These are phyloP conservation scores for Lepeophtheirus salmonis DNA, from an alignment of 1,140 invertebrate species.

Conservation along the genomic window DNA sequence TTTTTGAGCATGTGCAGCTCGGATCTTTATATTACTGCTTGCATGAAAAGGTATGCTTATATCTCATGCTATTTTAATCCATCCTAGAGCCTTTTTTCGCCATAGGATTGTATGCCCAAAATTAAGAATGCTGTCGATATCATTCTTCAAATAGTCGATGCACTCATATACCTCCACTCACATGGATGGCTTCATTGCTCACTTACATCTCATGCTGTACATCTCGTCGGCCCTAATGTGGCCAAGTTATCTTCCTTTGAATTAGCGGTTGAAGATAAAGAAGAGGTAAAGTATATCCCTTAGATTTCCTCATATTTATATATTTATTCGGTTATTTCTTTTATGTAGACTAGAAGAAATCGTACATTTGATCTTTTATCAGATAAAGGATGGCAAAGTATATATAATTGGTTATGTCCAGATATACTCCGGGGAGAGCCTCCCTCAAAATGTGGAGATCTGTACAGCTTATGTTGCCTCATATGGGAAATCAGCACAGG, in stretches of 20 bases:
- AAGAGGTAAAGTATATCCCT: constrained; percentile 22
- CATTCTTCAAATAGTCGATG: constrained; percentile 27
- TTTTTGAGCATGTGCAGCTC: constrained; percentile 28
- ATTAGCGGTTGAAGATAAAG: constrained; percentile 26
- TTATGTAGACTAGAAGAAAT: constrained; percentile 20
- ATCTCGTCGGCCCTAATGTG: constrained; percentile 25
- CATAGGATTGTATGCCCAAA: constrained; percentile 18
- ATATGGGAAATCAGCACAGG: constrained; percentile 30
- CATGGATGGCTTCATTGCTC: constrained; percentile 29
- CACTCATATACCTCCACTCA: constrained; percentile 30
- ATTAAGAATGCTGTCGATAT: constrained; percentile 23
- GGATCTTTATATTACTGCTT: constrained; percentile 26
- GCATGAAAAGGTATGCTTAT: constrained; percentile 25
- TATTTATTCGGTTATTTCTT: not conserved
- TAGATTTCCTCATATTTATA: constrained; percentile 3
- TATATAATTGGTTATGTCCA: constrained; percentile 29
- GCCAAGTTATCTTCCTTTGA: constrained; percentile 31
- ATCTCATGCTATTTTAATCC: not conserved
- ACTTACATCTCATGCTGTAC: constrained; percentile 31
- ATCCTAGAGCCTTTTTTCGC: not conserved
- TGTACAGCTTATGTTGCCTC: constrained; percentile 30
- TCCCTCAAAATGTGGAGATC: constrained; percentile 26
- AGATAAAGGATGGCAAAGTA: constrained; percentile 20
- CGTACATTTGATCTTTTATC: constrained; percentile 20
- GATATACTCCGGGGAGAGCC: constrained; percentile 27